Evolutionary conservation across 37 sponge, comb jelly and placozoan species (phyloP).

Genomic region (Agelas oroides): DNA sequence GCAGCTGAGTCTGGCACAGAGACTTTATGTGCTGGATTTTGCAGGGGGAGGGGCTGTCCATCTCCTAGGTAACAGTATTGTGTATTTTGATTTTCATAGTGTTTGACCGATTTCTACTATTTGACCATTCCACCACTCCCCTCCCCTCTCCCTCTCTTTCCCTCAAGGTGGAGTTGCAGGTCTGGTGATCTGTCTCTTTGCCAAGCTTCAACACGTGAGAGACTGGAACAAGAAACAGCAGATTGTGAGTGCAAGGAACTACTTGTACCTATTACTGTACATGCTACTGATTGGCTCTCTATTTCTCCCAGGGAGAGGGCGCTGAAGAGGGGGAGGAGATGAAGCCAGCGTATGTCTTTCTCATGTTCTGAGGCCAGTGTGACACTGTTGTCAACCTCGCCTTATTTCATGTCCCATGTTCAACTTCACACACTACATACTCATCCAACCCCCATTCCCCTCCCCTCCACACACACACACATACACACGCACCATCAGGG

Average conservation of each 20-base stretch:
- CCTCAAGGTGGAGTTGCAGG: conserved; percentile 81
- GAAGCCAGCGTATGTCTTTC: conserved; percentile 11
- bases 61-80: conserved; percentile 69
- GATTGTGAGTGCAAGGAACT: too few relatives aligned
- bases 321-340: conserved; percentile 21
- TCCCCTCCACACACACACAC: too few relatives aligned
- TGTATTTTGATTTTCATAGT: too few relatives aligned
- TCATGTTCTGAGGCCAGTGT: background rate
- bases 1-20: background rate
- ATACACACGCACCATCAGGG: background rate
- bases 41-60: conserved; percentile 95
- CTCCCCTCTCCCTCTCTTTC: too few relatives aligned
- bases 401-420: background rate
- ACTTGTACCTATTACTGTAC: too few relatives aligned
- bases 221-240: background rate
- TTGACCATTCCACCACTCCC: too few relatives aligned
- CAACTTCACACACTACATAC: background rate
- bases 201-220: conserved; percentile 71
- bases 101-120: too few relatives aligned
- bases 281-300: too few relatives aligned
- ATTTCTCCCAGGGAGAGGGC: too few relatives aligned
- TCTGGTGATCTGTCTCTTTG: conserved; percentile 75
- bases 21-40: conserved; percentile 89
- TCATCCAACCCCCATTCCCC: too few relatives aligned
- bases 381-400: background rate